A percentile compares a stretch with the other conserved stretches of the same genome.
phyloP scores from a whole-genome alignment of 2,113 vertebrate genomes.

The Catharus fuscescens region DNA sequence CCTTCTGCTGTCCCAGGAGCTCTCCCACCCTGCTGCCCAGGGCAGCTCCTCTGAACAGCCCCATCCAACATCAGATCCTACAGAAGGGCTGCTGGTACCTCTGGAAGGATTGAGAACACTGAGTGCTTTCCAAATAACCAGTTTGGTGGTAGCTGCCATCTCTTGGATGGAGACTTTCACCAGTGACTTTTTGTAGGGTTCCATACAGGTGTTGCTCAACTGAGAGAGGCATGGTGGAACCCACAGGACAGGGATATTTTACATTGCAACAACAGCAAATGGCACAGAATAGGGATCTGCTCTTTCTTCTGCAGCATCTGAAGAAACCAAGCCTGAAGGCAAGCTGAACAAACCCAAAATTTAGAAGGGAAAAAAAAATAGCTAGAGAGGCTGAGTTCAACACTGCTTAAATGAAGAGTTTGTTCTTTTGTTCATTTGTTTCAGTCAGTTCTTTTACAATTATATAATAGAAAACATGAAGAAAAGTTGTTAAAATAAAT shows the following conservation, averaged over 20 bases:
- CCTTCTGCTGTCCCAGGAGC: fast-evolving
- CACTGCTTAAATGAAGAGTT: neutral
- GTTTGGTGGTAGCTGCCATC: neutral
- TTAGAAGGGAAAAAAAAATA: neutral
- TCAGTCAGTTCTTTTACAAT: neutral
- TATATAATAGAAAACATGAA: neutral
- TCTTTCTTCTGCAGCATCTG: neutral
- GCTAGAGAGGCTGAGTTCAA: neutral
- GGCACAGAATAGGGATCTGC: neutral
- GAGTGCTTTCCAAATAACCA: neutral
- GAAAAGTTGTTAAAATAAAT: neutral
- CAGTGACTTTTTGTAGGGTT: neutral
- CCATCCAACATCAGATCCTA: neutral
- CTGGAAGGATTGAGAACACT: neutral
- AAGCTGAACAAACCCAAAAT: neutral
- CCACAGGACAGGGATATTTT: neutral
- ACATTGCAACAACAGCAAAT: neutral
- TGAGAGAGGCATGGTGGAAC: neutral
- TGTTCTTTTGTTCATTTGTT: neutral
- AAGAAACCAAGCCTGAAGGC: neutral
- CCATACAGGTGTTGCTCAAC: neutral
- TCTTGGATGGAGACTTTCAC: neutral
- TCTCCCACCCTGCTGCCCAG: neutral
- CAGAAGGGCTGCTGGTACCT: neutral
- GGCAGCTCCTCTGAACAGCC: neutral